These are phyloP conservation scores for Drosophila subsilvestris DNA, from an alignment of 2,888 invertebrate genomes.

Conservation along the genomic window DNA sequence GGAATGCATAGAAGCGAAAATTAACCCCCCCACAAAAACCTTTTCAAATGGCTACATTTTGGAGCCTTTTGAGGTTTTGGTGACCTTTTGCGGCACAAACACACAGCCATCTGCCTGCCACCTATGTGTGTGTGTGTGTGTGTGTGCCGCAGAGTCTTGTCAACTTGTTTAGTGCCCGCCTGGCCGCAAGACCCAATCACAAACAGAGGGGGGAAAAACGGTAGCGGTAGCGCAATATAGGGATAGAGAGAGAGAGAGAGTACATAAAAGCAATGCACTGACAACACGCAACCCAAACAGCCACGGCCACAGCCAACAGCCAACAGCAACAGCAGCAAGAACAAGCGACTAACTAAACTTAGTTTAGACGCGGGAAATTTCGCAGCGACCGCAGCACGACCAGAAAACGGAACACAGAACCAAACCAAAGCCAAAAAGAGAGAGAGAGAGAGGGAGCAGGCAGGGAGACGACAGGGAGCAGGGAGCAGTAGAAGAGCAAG, in stretches of 20 bases:
- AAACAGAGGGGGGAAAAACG: conserved; percentile 6
- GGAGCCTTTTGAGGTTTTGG: conserved; percentile 36
- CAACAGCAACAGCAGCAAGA: neutral
- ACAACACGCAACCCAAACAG: conserved; percentile 45
- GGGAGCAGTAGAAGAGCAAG: neutral
- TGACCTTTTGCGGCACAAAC: conserved; percentile 26
- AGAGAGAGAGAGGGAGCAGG: neutral
- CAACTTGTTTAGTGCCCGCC: conserved; percentile 47
- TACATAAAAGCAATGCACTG: conserved; percentile 48
- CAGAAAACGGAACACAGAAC: conserved; percentile 42
- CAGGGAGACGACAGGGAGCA: neutral
- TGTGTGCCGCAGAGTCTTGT: conserved; percentile 44
- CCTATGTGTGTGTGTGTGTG: too few relatives aligned
- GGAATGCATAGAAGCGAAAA: neutral
- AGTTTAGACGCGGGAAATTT: conserved; percentile 68
- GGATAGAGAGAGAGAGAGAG: conserved; percentile 4
- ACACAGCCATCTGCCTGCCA: neutral
- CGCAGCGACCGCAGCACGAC: conserved; percentile 69
- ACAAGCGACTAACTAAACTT: conserved; percentile 19
- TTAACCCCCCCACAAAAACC: conserved; percentile 8
- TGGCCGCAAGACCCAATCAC: conserved; percentile 44
- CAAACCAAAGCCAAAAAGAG: conserved; percentile 30
- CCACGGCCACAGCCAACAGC: too few relatives aligned
- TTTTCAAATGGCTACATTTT: conserved; percentile 36
- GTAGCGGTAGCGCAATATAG: neutral